Percentiles rank a stretch among this genome's conserved stretches.
These are phyloP conservation scores for Anoplolepis gracilipes DNA, from an alignment of 1,140 invertebrate genomes.

Conservation along the genomic window DNA sequence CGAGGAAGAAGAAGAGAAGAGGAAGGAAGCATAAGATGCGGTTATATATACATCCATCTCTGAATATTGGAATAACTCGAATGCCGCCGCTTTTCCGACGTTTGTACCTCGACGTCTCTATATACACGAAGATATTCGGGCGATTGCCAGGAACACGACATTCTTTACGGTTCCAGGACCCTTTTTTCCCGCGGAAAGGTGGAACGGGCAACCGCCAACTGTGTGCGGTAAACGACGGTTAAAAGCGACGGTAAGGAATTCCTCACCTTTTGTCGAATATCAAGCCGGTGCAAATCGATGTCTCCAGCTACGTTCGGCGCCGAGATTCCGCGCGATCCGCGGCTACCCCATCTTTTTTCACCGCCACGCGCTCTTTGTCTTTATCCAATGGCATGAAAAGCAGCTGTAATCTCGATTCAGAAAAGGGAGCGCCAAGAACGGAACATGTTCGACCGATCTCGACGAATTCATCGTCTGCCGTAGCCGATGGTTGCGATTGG, in stretches of 20 bases:
- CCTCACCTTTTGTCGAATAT: slow-evolving; percentile 74
- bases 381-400: slow-evolving; percentile 22
- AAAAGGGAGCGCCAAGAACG: background rate
- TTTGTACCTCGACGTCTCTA: slow-evolving; percentile 66
- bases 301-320: slow-evolving; percentile 72
- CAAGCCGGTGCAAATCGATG: slow-evolving; percentile 71
- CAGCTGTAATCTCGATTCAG: slow-evolving; percentile 41
- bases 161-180: slow-evolving; percentile 73
- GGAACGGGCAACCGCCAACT: slow-evolving; percentile 23
- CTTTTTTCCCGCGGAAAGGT: slow-evolving; percentile 46
- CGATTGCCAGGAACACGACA: slow-evolving; percentile 80
- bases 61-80: slow-evolving; percentile 83
- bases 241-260: slow-evolving; percentile 75
- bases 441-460: slow-evolving; percentile 36
- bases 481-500: background rate
- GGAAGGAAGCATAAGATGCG: slow-evolving; percentile 52
- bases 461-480: slow-evolving; percentile 54
- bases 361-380: slow-evolving; percentile 7
- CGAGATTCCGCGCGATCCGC: slow-evolving; percentile 75
- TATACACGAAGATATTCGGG: slow-evolving; percentile 75
- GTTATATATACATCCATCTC: slow-evolving; percentile 80
- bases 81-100: slow-evolving; percentile 76
- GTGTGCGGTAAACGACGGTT: slow-evolving; percentile 34
- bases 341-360: slow-evolving; percentile 48
- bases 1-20: slow-evolving; percentile 8